Conservation (phyloP, 2,888 invertebrate genomes). For the Creontiades dilutus region DNA sequence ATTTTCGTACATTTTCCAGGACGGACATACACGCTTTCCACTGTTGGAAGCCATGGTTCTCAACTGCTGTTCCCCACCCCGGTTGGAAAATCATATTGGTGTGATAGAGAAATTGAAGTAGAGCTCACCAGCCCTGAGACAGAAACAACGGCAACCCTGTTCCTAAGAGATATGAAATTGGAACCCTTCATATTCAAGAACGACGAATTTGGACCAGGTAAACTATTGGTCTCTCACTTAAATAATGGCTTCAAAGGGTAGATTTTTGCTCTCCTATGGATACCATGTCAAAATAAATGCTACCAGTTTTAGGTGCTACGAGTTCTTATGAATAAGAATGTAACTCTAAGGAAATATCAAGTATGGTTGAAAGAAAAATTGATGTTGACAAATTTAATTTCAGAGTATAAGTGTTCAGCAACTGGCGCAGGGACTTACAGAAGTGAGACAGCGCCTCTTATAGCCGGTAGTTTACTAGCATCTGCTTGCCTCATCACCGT, state of each 20-base stretch:
- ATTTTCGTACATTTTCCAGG: conserved; percentile 66
- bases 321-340: not conserved
- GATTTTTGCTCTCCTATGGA: no score
- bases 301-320: not conserved
- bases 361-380: not conserved
- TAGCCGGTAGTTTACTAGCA: conserved; percentile 91
- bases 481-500: conserved; percentile 89
- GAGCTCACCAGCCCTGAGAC: conserved; percentile 81
- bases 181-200: conserved; percentile 94
- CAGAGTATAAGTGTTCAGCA: conserved; percentile 82
- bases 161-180: conserved; percentile 85
- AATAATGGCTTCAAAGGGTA: no score
- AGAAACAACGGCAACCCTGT: conserved; percentile 82
- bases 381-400: conserved; percentile 56
- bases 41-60: conserved; percentile 76
- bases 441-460: conserved; percentile 91
- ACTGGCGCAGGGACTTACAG: conserved; percentile 81
- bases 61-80: conserved; percentile 90
- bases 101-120: conserved; percentile 84
- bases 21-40: conserved; percentile 75
- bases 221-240: conserved; percentile 36
- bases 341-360: not conserved
- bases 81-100: conserved; percentile 90
- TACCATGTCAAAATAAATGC: not conserved
- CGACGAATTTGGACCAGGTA: conserved; percentile 83